Base-by-base conservation (phyloP, 2,888 invertebrate species). In the Helicoverpa assulta region DNA sequence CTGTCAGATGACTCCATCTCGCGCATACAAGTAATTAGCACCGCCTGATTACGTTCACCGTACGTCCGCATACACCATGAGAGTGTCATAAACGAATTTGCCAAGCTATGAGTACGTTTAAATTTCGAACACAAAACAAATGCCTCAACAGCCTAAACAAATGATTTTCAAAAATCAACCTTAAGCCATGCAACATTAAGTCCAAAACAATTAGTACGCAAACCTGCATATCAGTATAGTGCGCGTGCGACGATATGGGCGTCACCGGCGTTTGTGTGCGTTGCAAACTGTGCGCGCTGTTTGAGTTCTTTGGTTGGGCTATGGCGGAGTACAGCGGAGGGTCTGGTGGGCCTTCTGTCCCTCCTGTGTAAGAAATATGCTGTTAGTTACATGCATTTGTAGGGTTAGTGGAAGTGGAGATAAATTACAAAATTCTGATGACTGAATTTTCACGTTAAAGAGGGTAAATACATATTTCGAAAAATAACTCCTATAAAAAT, bases 201-300 rank as follows among this genome's bases (percentile, higher is more conserved):
- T 18, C 3, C 5, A 53, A 53, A 53, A 37, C 55, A 74, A 72
- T 82, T 76, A 81, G 74, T 76, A 79, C 63, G 82, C 90, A 81
- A 86, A 95, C 95, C 93, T 94, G 93, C 86, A 90, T 86, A 66
- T 94, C 94, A 81, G 91, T 89, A 82, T 90, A 92, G 70, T 90
- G 90, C 69, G 91, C 88, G 84, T 91, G 91, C 64, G 92, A 84
- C 68, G 92, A 88, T 66, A 90, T 85, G 50, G 93, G 94, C 77
- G 93, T 90, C 80, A 88, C 89, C 70, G 94, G 94, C 62, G 93
- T 91, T 70, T 91, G 92, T 21, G 90, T 89, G 79, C 91, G 89
- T 18, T 89, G 90, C 77, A 95, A 85, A 79, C 93, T 93, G 85
- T 93, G 93, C n/a, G 87, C 87, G 78, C 94, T 93, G 78, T 75